These are phyloP conservation scores for Acheta domesticus DNA, from an alignment of 2,888 invertebrate genomes.

Conservation along the genomic window DNA sequence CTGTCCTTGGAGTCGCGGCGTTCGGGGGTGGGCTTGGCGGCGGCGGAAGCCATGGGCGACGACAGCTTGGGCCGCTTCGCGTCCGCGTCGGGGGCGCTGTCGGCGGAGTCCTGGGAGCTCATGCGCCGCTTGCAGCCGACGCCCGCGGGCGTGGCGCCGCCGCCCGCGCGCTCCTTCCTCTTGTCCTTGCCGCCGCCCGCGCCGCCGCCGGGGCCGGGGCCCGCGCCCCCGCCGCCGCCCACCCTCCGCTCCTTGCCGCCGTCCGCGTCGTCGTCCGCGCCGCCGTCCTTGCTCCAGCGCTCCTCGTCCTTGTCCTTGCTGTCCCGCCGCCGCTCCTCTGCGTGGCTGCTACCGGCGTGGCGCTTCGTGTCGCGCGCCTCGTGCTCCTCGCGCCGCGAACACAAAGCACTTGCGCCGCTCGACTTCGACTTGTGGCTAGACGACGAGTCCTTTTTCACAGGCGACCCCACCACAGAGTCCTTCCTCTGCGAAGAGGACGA, in stretches of 20 bases:
- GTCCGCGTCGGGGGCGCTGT: conserved; percentile 49
- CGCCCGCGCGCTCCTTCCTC: conserved; percentile 52
- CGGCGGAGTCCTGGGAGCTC: conserved; percentile 70
- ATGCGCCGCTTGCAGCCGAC: conserved; percentile 66
- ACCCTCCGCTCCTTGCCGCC: conserved; percentile 47
- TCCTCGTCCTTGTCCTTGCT: conserved; percentile 39
- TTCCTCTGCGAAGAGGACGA: background rate
- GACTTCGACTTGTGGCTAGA: background rate
- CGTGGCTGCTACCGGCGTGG: conserved; percentile 26
- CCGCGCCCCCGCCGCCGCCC: conserved; percentile 53
- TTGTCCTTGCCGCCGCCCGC: conserved; percentile 46
- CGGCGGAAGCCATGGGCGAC: conserved; percentile 18
- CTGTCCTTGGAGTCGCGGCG: conserved; percentile 70
- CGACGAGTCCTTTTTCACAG: conserved; percentile 26
- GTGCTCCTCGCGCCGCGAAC: conserved; percentile 24
- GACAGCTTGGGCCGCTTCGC: conserved; percentile 59
- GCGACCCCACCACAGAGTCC: background rate
- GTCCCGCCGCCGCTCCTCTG: conserved; percentile 39
- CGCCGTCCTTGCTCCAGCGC: background rate
- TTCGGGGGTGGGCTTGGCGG: conserved; percentile 54
- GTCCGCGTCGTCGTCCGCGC: conserved; percentile 35
- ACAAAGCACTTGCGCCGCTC: conserved; percentile 23
- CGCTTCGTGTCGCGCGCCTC: conserved; percentile 26
- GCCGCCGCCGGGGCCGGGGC: too few relatives aligned
- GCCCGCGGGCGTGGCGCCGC: conserved; percentile 61